These are phyloP conservation scores for Ormyrus labotus DNA, from an alignment of 2,888 invertebrate species.

Conservation along the genomic window DNA sequence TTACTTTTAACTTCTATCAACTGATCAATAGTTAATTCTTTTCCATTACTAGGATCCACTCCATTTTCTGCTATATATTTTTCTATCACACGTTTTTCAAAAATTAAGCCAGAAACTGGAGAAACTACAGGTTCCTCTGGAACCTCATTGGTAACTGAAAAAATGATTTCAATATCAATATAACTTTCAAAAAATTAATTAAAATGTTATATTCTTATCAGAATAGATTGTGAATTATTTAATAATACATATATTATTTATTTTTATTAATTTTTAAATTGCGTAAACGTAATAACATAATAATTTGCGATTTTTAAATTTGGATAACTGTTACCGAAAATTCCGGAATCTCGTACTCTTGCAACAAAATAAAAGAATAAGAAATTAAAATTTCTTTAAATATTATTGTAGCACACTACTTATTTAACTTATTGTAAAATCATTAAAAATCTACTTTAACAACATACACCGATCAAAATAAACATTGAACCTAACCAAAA, in stretches of 20 bases:
- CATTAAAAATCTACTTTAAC: too few species aligned
- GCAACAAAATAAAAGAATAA: too few species aligned
- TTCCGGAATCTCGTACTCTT: too few species aligned
- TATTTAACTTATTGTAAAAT: too few species aligned
- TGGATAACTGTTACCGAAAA: too few species aligned
- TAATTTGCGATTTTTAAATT: too few species aligned
- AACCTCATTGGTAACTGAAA: constrained; percentile 95
- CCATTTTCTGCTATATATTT: constrained; percentile 98
- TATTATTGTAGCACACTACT: too few species aligned
- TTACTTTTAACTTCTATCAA: constrained; percentile 95
- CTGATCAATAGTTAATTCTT: constrained; percentile 89
- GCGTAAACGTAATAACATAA: too few species aligned
- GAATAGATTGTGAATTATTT: not conserved
- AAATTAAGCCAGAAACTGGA: constrained; percentile 95
- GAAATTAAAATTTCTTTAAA: too few species aligned
- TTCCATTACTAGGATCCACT: constrained; percentile 95
- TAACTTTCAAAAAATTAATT: not conserved
- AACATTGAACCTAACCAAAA: constrained; percentile 11
- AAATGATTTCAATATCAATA: not conserved
- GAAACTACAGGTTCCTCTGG: constrained; percentile 98
- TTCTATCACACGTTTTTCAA: constrained; percentile 95
- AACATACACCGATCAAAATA: not conserved
- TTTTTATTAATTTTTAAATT: too few species aligned
- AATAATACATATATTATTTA: not conserved
- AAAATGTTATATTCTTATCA: not conserved